Conservation (phyloP, 2,797 vertebrate genomes). For the Notamacropus eugenii region DNA sequence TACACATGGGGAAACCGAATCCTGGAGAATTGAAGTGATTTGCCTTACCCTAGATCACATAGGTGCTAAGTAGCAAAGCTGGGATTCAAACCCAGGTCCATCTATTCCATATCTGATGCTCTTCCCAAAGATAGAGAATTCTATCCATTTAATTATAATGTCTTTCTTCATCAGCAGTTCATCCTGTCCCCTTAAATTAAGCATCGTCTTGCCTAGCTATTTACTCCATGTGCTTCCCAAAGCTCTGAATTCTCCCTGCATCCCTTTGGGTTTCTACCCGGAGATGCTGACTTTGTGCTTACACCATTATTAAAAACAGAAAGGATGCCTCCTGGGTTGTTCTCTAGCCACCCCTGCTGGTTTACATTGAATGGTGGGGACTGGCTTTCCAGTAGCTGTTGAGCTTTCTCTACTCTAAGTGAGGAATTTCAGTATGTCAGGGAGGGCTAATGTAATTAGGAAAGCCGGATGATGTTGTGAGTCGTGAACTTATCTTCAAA, state of each 20-base stretch:
- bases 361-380: not conserved
- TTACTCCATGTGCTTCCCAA: too few relatives aligned
- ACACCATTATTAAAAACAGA: not conserved
- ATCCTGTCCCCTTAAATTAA: not conserved
- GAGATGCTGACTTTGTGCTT: not conserved
- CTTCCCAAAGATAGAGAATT: not conserved
- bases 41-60: not conserved
- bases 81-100: not conserved
- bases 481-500: not conserved
- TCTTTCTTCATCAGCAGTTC: not conserved
- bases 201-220: too few relatives aligned
- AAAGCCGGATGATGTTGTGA: not conserved
- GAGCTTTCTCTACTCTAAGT: not conserved
- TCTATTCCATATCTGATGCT: not conserved
- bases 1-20: not conserved
- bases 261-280: not conserved
- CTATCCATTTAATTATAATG: not conserved
- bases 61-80: not conserved
- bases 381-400: not conserved
- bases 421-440: not conserved
- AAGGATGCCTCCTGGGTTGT: not conserved
- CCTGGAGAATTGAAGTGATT: not conserved
- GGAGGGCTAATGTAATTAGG: not conserved
- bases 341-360: constrained; percentile 76
- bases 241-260: not conserved